A percentile compares a stretch with the other conserved stretches of the same genome.
Evolutionary conservation across 2,888 invertebrate genomes (phyloP).

Genomic region (Leptura quadrifasciata): DNA sequence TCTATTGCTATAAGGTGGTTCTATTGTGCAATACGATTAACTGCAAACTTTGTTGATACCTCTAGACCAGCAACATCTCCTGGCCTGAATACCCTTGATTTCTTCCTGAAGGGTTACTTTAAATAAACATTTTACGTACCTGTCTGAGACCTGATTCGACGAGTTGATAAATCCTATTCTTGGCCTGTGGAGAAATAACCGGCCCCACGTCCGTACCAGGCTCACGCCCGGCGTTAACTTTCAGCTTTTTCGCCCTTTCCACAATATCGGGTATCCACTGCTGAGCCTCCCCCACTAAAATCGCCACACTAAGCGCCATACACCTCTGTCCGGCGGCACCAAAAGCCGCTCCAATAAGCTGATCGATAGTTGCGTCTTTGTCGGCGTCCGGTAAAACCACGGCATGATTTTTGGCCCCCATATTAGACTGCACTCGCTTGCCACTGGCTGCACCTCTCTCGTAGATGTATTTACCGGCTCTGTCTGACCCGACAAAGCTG

Average conservation of each 20-base stretch:
- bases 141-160: conserved; percentile 83
- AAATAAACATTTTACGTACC: conserved; percentile 71
- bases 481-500: conserved; percentile 98
- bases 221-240: conserved; percentile 93
- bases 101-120: background rate
- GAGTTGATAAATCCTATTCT: conserved; percentile 86
- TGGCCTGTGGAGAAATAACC: conserved; percentile 94
- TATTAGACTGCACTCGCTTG: conserved; percentile 95
- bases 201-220: conserved; percentile 92
- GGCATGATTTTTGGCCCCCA: conserved; percentile 99
- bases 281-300: conserved; percentile 92
- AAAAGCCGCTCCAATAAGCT: conserved; percentile 91
- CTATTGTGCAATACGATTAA: no score
- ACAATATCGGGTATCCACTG: conserved; percentile 96
- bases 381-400: conserved; percentile 98
- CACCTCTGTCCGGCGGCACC: conserved; percentile 99
- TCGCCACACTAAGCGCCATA: conserved; percentile 97
- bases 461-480: conserved; percentile 97
- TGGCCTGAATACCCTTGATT: background rate
- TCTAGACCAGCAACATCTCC: no score
- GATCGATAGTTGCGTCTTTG: conserved; percentile 96
- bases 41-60: no score
- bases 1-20: no score
- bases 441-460: conserved; percentile 92
- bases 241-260: conserved; percentile 83